Evolutionary conservation across 2,888 invertebrate genomes (phyloP), one percentile per base, ranked within the genome.

Genomic region (Drosophila paramelanica): DNA sequence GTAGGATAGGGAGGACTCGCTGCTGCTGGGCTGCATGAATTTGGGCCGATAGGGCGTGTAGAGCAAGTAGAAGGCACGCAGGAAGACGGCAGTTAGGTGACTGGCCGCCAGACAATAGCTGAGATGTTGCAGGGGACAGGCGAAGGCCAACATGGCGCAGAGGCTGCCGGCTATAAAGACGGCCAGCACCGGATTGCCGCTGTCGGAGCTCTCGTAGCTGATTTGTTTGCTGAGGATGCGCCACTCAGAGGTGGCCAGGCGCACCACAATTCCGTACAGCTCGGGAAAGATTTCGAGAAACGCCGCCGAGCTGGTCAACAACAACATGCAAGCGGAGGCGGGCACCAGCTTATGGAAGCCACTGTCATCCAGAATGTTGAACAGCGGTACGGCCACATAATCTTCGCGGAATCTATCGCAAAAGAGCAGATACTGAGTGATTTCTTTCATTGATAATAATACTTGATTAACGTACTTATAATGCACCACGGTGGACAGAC

Each of bases 191-290:
- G 94, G 94, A 75, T 93, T 94, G 31, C 94, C 94, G 59, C 94
- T 94, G 13, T 93, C 91, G 0, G 93, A 89, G 80, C 93, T 93
- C 81, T 93, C 93, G 69, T 93, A 94, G 31, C 93, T 92, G 52
- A 94, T 93, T 51, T 93, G 93, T 20, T 93, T 92, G 31, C 93
- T 93, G 17, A 94, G 89, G 25, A 94, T 92, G 65, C 93, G 92
- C 94, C 94, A 94, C 77, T 94, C 94, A 10, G 93, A 93, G 50
- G 93, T 93, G n/a, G 94, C 93, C 65, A 94, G 89, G 31, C 92
- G 92, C 33, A 94, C 93, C 58, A 94, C 92, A 55, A 93, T 90
- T 11, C 92, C 91, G 78, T 93, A 94, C 33, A 94, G 90, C 52
- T 93, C 93, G 0, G 94, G 93, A 78, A 94, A 93, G 13, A 94